Conservation (phyloP, 2,113 vertebrate genomes). For the Gavia stellata region DNA sequence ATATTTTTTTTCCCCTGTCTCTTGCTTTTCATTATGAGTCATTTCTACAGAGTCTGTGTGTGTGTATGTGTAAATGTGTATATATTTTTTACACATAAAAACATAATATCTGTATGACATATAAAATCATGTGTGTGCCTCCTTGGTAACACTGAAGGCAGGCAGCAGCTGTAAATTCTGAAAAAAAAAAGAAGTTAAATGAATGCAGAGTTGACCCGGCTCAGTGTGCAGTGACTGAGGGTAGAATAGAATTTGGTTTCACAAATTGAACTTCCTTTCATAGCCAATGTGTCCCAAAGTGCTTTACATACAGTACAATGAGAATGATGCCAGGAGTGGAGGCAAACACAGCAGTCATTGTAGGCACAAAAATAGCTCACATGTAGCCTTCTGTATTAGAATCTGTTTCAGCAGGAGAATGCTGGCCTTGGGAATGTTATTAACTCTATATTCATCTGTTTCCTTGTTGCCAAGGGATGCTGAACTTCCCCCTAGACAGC, state of each 20-base stretch:
- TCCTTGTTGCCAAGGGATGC: not conserved
- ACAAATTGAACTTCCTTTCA: conserved; percentile 58
- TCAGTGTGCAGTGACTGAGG: conserved; percentile 29
- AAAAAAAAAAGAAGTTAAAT: not conserved
- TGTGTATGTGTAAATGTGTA: not conserved
- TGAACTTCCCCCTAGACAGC: not conserved
- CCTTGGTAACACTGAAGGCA: not conserved
- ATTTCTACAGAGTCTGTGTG: not conserved
- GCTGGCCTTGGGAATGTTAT: not conserved
- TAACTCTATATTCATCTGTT: conserved; percentile 18
- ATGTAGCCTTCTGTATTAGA: conserved; percentile 46
- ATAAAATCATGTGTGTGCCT: not conserved
- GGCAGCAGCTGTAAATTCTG: not conserved
- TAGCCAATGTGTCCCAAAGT: conserved; percentile 44
- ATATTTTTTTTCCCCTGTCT: not conserved
- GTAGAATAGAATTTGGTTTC: conserved; percentile 53
- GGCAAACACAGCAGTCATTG: conserved; percentile 53
- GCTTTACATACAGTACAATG: conserved; percentile 61
- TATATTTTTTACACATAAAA: conserved; percentile 12
- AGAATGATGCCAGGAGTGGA: not conserved
- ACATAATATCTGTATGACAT: not conserved
- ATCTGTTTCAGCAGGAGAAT: conserved; percentile 28
- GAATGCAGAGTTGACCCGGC: not conserved
- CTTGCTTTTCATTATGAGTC: not conserved
- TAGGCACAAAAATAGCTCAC: conserved; percentile 47